Evolutionary conservation across 2,888 invertebrate species (phyloP).

Genomic region (Psylliodes chrysocephalus): DNA sequence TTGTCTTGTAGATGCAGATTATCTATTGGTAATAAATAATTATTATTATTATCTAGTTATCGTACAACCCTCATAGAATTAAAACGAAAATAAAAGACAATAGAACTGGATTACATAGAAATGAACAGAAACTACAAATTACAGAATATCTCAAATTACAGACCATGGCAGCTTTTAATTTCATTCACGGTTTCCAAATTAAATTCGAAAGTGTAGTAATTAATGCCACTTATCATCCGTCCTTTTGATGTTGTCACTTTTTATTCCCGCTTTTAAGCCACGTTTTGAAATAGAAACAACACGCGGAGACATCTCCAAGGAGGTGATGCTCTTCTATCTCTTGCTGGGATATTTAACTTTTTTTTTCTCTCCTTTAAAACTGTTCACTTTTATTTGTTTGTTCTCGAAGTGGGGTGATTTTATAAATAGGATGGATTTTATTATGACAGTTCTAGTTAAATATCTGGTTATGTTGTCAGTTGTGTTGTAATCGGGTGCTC

Average conservation of each 20-base stretch:
- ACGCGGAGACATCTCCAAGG: constrained; percentile 43
- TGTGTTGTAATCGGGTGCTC: background rate
- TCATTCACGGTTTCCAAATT: background rate
- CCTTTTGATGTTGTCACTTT: constrained; percentile 14
- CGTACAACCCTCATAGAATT: no score
- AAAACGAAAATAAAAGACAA: no score
- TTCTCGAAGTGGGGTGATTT: constrained; percentile 52
- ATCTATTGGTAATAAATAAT: no score
- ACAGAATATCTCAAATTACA: no score
- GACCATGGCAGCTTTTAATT: background rate
- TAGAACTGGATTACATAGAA: no score
- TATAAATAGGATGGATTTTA: constrained; percentile 52
- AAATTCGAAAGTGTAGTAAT: background rate
- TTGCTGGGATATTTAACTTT: background rate
- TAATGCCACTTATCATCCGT: constrained; percentile 13
- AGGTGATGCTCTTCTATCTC: constrained; percentile 18
- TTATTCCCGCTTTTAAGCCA: constrained; percentile 15
- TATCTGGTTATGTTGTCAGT: background rate
- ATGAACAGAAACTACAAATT: no score
- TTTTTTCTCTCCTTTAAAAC: background rate
- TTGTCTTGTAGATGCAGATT: no score
- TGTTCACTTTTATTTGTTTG: background rate
- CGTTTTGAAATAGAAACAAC: constrained; percentile 29
- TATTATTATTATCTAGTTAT: no score
- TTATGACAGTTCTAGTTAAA: constrained; percentile 37